Conservation (phyloP, 1,140 invertebrate species). For the Bombyx mori region DNA sequence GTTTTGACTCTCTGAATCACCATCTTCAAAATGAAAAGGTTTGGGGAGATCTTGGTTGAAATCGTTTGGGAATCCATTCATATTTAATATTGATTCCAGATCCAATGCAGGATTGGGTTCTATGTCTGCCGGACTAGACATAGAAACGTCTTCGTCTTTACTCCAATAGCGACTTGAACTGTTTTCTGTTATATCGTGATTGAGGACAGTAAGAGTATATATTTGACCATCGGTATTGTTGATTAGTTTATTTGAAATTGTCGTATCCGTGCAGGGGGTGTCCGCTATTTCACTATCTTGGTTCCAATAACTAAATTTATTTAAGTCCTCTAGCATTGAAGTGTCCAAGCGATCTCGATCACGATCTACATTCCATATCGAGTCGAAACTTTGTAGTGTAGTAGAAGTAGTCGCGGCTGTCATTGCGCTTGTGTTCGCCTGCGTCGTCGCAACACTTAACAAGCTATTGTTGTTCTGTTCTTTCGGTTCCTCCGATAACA, state of each 20-base stretch:
- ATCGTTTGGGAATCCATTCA: conserved; percentile 72
- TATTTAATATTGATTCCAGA: conserved; percentile 77
- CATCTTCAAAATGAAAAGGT: conserved; percentile 75
- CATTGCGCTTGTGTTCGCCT: conserved; percentile 49
- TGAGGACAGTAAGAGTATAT: conserved; percentile 78
- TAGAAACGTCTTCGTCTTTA: conserved; percentile 72
- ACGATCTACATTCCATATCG: conserved; percentile 81
- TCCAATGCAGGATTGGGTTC: conserved; percentile 74
- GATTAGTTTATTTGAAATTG: conserved; percentile 66
- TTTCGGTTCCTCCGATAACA: conserved; percentile 71
- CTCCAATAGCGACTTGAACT: conserved; percentile 62
- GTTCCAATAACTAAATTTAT: conserved; percentile 82
- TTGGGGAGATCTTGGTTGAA: conserved; percentile 71
- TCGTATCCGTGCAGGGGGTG: conserved; percentile 56
- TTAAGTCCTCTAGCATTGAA: conserved; percentile 83
- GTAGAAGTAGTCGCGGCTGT: conserved; percentile 57
- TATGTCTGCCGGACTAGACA: conserved; percentile 73
- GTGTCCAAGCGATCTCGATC: conserved; percentile 78
- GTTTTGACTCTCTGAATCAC: conserved; percentile 73
- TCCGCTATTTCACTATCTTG: conserved; percentile 73
- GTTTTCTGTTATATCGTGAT: conserved; percentile 74
- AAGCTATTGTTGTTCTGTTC: conserved; percentile 81
- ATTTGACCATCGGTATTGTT: conserved; percentile 75
- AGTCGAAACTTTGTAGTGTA: conserved; percentile 72
- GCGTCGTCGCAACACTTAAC: conserved; percentile 55